Evolutionary conservation across 2,797 vertebrate genomes (phyloP), one percentile per base, ranked within the genome.

Genomic region (Rallus crepitans): DNA sequence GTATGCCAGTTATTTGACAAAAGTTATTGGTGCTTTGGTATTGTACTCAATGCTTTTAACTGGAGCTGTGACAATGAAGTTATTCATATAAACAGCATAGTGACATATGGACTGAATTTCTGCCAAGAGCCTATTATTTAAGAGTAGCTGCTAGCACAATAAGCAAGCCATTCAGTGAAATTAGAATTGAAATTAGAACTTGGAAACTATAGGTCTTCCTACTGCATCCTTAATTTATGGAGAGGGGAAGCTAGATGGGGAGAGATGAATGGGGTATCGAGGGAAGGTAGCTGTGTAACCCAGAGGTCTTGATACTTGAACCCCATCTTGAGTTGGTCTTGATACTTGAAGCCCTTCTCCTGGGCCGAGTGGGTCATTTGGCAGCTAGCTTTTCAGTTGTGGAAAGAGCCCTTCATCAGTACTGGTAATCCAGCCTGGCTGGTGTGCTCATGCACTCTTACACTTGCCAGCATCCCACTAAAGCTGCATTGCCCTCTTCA

Each of bases 1-100:
- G 25, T 47, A 27, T 61, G 64, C 60, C 77, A 89, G 33, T 27
- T 91, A 73, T 30, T 71, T 90, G 87, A 83, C 45, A 8, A 20
- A 68, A 77, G 40, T 90, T 91, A 56, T 45, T 87, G 56, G 50
- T 95, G 23, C 68, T 70, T 86, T 91, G 55, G 45, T 91, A 92
- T 92, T 79, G 30, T 90, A 73, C 70, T 77, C 66, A 52, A 15
- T 13, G 5, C 50, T 90, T 76, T 73, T 57, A 86, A 52, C 12
- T 87, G 69, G 40, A 86, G 65, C 60, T 47, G 20, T 87, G 84
- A 31, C 33, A 50, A 27, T 64, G 39, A 45, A 84, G 21, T 82
- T 82, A 73, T 31, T 95, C 13, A 7, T 59, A 39, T 61, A 35
- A 82, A 76, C 25, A 65, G 7, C 20, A 37, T 7, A 30, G 63